phyloP scores from a whole-genome alignment of 2,888 invertebrate genomes.

The Matsumyia berberina region DNA sequence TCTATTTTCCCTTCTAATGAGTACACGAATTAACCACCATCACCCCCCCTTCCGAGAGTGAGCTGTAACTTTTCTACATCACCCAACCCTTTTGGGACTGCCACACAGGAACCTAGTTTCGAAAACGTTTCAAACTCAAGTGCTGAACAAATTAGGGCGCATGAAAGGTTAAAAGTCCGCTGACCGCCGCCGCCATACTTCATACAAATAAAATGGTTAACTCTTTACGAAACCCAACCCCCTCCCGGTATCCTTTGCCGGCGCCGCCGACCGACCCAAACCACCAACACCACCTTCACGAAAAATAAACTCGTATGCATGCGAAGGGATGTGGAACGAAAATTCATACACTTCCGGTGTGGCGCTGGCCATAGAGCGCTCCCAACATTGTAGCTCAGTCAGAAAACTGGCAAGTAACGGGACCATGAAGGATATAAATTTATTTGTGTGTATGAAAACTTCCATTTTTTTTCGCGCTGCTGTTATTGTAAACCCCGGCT shows the following conservation, averaged over 20 bases:
- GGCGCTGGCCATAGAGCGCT: constrained; percentile 36
- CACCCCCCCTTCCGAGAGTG: neutral
- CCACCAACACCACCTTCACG: neutral
- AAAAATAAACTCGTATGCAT: constrained; percentile 40
- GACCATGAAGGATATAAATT: constrained; percentile 60
- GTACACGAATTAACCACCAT: constrained; percentile 13
- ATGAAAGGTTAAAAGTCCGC: constrained; percentile 34
- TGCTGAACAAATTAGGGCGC: constrained; percentile 29
- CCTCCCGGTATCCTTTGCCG: no score
- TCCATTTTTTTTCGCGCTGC: constrained; percentile 25
- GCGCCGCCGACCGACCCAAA: neutral
- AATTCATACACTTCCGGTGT: constrained; percentile 69
- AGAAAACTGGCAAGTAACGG: constrained; percentile 55
- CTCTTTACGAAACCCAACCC: constrained; percentile 14
- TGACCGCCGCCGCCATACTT: constrained; percentile 34
- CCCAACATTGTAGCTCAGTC: constrained; percentile 45
- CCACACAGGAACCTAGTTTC: neutral
- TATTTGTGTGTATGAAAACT: constrained; percentile 6
- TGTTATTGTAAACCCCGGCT: constrained; percentile 3
- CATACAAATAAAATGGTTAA: constrained; percentile 41
- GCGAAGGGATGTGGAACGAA: constrained; percentile 45
- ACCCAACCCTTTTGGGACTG: no score
- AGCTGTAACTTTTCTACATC: neutral
- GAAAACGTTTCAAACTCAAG: constrained; percentile 21
- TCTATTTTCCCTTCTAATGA: constrained; percentile 29